phyloP scores from a whole-genome alignment of 2,797 vertebrate genomes.

The Nasua narica region DNA sequence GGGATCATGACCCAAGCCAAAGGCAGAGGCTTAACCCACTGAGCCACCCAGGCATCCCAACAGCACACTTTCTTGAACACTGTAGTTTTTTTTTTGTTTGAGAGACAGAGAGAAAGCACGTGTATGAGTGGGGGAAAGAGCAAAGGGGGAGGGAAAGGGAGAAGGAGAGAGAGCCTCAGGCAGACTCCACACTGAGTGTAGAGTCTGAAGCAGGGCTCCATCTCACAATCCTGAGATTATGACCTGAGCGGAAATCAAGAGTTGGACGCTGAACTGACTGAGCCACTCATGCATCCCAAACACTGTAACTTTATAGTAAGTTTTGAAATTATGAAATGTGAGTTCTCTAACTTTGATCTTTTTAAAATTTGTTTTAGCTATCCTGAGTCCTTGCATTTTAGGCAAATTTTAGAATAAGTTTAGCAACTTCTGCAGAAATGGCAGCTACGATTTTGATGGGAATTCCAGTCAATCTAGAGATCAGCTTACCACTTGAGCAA shows the following conservation, averaged over 20 bases:
- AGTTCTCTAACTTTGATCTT: background rate
- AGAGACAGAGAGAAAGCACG: background rate
- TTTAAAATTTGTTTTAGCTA: background rate
- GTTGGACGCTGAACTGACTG: background rate
- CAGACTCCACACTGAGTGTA: background rate
- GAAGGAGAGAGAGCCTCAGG: background rate
- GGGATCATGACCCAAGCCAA: too few relatives aligned
- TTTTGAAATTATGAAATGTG: background rate
- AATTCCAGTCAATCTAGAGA: background rate
- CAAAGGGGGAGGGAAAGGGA: background rate
- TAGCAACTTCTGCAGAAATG: background rate
- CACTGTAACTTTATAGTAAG: background rate
- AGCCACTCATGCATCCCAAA: background rate
- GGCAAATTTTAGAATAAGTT: background rate
- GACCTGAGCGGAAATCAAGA: background rate
- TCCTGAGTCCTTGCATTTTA: background rate
- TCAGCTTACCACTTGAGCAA: background rate
- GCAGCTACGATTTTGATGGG: background rate
- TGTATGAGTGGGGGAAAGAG: background rate
- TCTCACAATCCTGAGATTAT: background rate
- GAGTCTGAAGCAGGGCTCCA: background rate
- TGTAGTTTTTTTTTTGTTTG: background rate
- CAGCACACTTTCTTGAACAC: background rate
- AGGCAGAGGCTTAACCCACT: too few relatives aligned
- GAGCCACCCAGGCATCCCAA: too few relatives aligned